Percentiles rank a stretch among this genome's conserved stretches.
Conservation (phyloP, 2,797 vertebrate species). For the Ibycter americanus region DNA sequence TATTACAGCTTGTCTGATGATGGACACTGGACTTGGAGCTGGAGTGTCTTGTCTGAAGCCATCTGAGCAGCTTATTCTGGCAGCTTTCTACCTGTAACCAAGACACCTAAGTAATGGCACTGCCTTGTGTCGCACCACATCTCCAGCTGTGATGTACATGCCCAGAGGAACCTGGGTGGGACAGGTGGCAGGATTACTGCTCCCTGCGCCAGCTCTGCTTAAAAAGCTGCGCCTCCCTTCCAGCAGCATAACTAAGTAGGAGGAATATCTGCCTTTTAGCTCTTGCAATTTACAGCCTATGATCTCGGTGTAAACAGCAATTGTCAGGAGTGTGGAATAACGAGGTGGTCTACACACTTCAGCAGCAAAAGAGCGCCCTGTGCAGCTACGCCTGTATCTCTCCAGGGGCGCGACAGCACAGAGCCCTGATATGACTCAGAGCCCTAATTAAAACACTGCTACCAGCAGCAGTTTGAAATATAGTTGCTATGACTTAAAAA, state of each 20-base stretch:
- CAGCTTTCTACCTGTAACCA: background rate
- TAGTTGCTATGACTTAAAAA: background rate
- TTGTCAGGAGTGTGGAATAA: background rate
- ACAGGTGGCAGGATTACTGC: background rate
- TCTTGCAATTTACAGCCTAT: background rate
- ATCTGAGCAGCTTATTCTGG: background rate
- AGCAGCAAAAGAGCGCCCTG: background rate
- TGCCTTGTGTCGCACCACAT: background rate
- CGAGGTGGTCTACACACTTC: background rate
- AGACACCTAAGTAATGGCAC: background rate
- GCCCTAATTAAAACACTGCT: background rate
- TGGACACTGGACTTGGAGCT: background rate
- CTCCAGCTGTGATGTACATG: accelerated
- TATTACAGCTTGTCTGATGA: background rate
- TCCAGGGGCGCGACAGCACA: background rate
- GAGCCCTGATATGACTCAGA: background rate
- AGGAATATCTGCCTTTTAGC: background rate
- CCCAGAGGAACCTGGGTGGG: background rate
- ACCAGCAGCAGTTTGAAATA: background rate
- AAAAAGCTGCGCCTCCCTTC: background rate
- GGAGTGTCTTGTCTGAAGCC: background rate
- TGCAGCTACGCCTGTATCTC: background rate
- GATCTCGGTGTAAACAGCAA: background rate
- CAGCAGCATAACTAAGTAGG: accelerated
- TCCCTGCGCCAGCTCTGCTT: background rate